phyloP scores from a whole-genome alignment of 1,140 invertebrate genomes.

The Nixonia krombeini region DNA sequence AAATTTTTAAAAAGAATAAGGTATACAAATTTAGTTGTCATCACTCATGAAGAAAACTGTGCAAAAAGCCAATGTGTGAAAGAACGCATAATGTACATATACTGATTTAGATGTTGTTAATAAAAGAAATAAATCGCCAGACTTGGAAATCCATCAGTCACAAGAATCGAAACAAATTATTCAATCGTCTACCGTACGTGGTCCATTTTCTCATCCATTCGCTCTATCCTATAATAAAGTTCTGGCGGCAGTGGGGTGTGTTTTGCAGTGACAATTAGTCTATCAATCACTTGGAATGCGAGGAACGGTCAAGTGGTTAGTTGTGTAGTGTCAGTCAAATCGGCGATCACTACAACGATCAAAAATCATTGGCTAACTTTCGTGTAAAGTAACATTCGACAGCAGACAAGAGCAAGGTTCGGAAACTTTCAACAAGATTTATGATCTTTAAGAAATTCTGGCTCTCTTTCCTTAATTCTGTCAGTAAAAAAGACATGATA shows the following conservation, averaged over 20 bases:
- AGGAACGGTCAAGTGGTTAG: conserved; percentile 71
- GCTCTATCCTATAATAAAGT: conserved; percentile 24
- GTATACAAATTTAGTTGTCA: too few relatives aligned
- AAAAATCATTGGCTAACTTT: conserved; percentile 66
- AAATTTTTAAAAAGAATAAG: too few relatives aligned
- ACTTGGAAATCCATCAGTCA: too few relatives aligned
- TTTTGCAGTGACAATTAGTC: too few relatives aligned
- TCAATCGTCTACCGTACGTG: conserved; percentile 16
- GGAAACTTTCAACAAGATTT: conserved; percentile 62
- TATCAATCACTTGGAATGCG: conserved; percentile 65
- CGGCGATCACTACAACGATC: conserved; percentile 58
- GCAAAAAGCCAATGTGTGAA: too few relatives aligned
- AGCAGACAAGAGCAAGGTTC: conserved; percentile 3
- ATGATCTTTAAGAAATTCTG: conserved; percentile 37
- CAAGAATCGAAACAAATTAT: conserved; percentile 35
- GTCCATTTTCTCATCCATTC: conserved; percentile 19
- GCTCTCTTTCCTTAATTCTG: neutral
- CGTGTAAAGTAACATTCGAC: conserved; percentile 51
- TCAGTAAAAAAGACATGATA: too few relatives aligned
- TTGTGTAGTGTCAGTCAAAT: conserved; percentile 71
- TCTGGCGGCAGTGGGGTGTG: conserved; percentile 32
- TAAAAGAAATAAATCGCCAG: too few relatives aligned
- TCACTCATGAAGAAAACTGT: too few relatives aligned
- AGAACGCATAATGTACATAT: too few relatives aligned
- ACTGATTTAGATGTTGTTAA: too few relatives aligned